Evolutionary conservation across 2,888 invertebrate species (phyloP), one percentile per base, ranked within the genome.

Genomic region (Rhagonycha fulva): DNA sequence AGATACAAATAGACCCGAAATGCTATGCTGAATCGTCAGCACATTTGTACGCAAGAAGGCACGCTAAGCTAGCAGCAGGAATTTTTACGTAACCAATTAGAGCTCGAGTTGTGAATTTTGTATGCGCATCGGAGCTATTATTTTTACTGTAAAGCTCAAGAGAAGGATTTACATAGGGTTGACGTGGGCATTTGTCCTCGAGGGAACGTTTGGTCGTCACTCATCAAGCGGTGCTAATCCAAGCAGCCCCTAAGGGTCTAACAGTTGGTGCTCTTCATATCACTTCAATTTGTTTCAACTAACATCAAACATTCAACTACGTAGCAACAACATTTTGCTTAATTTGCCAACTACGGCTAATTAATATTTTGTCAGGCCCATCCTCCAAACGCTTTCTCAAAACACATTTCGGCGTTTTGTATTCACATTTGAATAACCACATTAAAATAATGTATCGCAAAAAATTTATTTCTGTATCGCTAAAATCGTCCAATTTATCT

Each of bases 31-130:
- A 76, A 69, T 74, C 71, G 71, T 74, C 71, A 76, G 71, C 62
- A 68, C 62, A 75, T 74, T 78, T 74, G 78, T 75, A 72, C 68
- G 71, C 75, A 76, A 47, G 68, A 26, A 70, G 68, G 73, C 71
- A 71, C 71, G 24, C 76, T 67, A 69, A 70, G 74, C 71, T 73
- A 72, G 71, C 75, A 70, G 71, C 71, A 74, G 77, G 77, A 77
- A 80, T 76, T 77, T 80, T 75, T 75, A 79, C 79, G 77, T 76
- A 77, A 76, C 79, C 80, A 81, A 81, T 81, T 81, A 81, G 79
- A 75, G 78, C 71, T 74, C n/a, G 62, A 79, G 66, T 74, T 78
- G 76, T 75, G 70, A 75, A 76, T 72, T 78, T 75, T 76, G 75
- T 74, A 76, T 78, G 76, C 73, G 75, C 70, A 78, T 75, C 76